Evolutionary conservation across 2,888 invertebrate genomes (phyloP).

Genomic region (Diaperis boleti): DNA sequence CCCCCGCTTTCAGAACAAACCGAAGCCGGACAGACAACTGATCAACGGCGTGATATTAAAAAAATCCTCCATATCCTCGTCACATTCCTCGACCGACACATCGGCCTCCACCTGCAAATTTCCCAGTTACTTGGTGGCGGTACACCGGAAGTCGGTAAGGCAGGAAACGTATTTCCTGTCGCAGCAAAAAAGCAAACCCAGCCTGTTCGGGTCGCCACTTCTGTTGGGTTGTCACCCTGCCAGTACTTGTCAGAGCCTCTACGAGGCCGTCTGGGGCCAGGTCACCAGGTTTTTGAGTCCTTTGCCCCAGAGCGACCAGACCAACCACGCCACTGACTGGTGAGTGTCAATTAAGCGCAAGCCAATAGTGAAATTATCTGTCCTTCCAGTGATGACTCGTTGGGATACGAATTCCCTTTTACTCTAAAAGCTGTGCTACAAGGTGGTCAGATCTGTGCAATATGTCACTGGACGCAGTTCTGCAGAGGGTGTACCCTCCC

Average conservation of each 20-base stretch:
- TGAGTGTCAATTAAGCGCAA: too few relatives aligned
- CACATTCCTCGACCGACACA: constrained; percentile 17
- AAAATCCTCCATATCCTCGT: constrained; percentile 56
- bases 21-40: constrained; percentile 51
- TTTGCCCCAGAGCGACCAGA: constrained; percentile 79
- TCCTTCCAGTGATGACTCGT: constrained; percentile 89
- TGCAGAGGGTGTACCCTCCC: constrained; percentile 89
- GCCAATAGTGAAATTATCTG: too few relatives aligned
- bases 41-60: constrained; percentile 55
- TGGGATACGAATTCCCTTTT: constrained; percentile 94
- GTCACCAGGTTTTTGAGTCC: constrained; percentile 84
- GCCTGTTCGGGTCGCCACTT: constrained; percentile 86
- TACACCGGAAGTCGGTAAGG: constrained; percentile 87
- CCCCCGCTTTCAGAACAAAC: constrained; percentile 50
- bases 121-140: constrained; percentile 78
- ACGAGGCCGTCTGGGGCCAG: constrained; percentile 87
- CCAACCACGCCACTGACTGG: constrained; percentile 92
- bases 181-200: constrained; percentile 84
- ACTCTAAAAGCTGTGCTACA: constrained; percentile 83
- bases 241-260: constrained; percentile 80
- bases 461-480: constrained; percentile 85
- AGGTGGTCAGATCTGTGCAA: constrained; percentile 79
- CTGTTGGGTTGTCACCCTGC: constrained; percentile 77
- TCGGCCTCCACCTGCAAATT: constrained; percentile 20
- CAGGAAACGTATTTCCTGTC: constrained; percentile 89